A percentile compares a stretch with the other conserved stretches of the same genome.
These are phyloP conservation scores for Uria aalge DNA, from an alignment of 2,113 vertebrate genomes.

Conservation along the genomic window DNA sequence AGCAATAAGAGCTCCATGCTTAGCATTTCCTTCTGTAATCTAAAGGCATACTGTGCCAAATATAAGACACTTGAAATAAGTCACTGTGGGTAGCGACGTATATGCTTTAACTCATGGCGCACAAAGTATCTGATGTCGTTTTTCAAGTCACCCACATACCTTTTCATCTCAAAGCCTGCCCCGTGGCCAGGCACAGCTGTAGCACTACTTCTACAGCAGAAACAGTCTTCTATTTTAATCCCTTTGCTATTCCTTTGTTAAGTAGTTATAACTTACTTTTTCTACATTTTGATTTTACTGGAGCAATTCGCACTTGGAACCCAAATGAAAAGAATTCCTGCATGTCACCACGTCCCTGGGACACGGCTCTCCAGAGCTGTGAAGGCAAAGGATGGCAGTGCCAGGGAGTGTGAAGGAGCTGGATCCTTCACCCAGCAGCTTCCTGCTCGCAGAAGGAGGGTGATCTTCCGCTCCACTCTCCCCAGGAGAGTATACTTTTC, in stretches of 20 bases:
- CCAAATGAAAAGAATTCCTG: neutral
- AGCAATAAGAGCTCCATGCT: slow-evolving; percentile 47
- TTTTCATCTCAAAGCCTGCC: neutral
- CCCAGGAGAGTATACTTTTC: neutral
- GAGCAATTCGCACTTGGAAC: neutral
- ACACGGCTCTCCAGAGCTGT: fast-evolving
- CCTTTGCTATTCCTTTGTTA: neutral
- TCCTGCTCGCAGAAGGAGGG: neutral
- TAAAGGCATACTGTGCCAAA: slow-evolving; percentile 56
- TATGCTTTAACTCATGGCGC: slow-evolving; percentile 30
- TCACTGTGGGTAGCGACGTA: neutral
- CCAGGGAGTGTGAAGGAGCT: neutral
- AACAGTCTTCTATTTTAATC: neutral
- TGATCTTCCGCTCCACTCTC: neutral
- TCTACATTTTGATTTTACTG: neutral
- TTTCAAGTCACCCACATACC: slow-evolving; percentile 7
- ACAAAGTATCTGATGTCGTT: neutral
- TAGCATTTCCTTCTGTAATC: slow-evolving; percentile 34
- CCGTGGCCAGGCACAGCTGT: neutral
- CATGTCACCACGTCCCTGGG: neutral
- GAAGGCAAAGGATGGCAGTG: fast-evolving
- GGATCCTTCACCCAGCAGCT: neutral
- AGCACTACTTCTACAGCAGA: neutral
- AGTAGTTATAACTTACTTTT: neutral
- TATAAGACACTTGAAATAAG: slow-evolving; percentile 25